Conservation (phyloP, 1,140 invertebrate genomes). For the Drosophila watanabei region DNA sequence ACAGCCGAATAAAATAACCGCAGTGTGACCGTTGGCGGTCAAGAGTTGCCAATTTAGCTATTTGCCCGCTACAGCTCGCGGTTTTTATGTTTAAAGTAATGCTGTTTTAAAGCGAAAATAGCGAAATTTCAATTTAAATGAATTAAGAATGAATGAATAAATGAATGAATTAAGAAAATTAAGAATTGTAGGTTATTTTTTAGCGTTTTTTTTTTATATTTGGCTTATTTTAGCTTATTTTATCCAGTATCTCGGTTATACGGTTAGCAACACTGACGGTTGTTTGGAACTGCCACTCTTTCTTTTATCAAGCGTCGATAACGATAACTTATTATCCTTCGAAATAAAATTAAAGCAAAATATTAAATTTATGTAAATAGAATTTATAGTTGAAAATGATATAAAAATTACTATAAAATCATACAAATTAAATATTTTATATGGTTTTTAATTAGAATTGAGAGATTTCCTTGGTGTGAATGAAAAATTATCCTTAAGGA, state of each 20-base stretch:
- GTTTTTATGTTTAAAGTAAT: too few species aligned
- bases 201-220: too few species aligned
- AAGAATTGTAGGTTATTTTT: too few species aligned
- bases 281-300: background rate
- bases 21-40: conserved; percentile 11
- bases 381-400: background rate
- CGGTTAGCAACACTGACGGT: background rate
- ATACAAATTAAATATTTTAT: background rate
- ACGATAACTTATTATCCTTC: background rate
- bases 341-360: background rate
- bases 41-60: too few species aligned
- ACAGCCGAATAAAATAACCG: conserved; percentile 17
- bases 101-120: too few species aligned
- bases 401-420: too few species aligned
- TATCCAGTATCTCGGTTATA: too few species aligned
- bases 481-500: background rate
- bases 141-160: too few species aligned
- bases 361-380: background rate
- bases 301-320: background rate
- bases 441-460: background rate
- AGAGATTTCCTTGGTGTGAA: background rate
- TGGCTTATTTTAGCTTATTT: too few species aligned
- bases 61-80: too few species aligned
- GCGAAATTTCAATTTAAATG: too few species aligned
- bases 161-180: too few species aligned